Conservation (phyloP, 1,140 invertebrate species). For the Cydia amplana region DNA sequence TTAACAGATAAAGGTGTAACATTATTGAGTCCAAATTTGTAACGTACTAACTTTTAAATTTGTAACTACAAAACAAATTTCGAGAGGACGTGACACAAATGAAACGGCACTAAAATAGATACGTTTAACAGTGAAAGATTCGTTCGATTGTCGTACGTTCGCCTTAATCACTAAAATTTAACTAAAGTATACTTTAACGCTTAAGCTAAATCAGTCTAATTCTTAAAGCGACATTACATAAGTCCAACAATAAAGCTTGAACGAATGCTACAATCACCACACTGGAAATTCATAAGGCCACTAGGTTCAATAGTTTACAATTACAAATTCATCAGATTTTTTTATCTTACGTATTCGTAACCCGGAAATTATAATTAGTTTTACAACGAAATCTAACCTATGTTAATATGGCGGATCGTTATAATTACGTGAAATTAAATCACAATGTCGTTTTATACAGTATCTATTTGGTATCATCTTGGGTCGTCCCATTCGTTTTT, state of each 20-base stretch:
- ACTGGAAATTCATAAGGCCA: conserved; percentile 76
- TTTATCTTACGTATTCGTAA: conserved; percentile 28
- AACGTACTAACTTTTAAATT: background rate
- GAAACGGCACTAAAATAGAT: conserved; percentile 18
- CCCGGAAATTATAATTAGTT: conserved; percentile 40
- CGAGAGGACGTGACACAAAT: conserved; percentile 14
- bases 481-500: too few relatives aligned
- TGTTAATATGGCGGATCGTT: conserved; percentile 67
- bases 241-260: conserved; percentile 76
- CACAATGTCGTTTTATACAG: conserved; percentile 24
- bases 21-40: background rate
- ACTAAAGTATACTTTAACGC: conserved; percentile 75
- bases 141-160: conserved; percentile 50
- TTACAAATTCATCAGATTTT: background rate
- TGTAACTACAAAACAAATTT: background rate
- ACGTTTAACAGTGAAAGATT: conserved; percentile 40
- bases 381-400: conserved; percentile 54
- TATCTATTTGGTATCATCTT: too few relatives aligned
- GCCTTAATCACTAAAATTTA: conserved; percentile 60
- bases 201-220: conserved; percentile 79
- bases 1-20: background rate
- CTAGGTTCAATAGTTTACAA: conserved; percentile 48
- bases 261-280: conserved; percentile 68
- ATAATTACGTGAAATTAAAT: conserved; percentile 37
- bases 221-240: conserved; percentile 75